Percentiles rank a stretch among this genome's conserved stretches.
These are phyloP conservation scores for Drosophila longiperda DNA, from an alignment of 2,888 invertebrate species.

Conservation along the genomic window DNA sequence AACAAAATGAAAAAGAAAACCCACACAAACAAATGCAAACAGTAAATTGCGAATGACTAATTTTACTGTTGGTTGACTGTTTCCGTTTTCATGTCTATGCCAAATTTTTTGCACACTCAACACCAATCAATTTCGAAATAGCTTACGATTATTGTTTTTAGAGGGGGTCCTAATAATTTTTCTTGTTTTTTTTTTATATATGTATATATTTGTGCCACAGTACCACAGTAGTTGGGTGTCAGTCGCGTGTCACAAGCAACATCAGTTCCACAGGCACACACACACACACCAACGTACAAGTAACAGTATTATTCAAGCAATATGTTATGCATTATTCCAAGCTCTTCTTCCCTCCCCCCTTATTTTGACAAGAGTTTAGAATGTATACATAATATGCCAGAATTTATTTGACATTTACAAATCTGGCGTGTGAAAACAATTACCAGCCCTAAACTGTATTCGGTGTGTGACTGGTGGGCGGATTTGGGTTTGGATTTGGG, in stretches of 20 bases:
- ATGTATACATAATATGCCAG: slow-evolving; percentile 60
- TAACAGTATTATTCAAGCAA: slow-evolving; percentile 8
- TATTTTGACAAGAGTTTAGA: neutral
- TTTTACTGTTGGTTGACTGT: slow-evolving; percentile 27
- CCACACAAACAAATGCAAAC: slow-evolving; percentile 11
- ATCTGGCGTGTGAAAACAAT: slow-evolving; percentile 77
- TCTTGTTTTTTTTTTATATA: neutral
- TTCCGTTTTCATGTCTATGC: slow-evolving; percentile 62
- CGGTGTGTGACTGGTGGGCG: neutral
- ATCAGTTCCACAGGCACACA: slow-evolving; percentile 29
- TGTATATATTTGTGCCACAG: slow-evolving; percentile 3
- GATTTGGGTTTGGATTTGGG: neutral
- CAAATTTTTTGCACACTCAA: slow-evolving; percentile 71
- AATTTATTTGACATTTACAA: slow-evolving; percentile 72
- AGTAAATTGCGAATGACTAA: slow-evolving; percentile 21
- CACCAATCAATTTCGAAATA: slow-evolving; percentile 72
- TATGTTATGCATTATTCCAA: slow-evolving; percentile 36
- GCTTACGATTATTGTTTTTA: slow-evolving; percentile 74
- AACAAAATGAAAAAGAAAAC: slow-evolving; percentile 16
- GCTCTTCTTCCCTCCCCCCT: slow-evolving; percentile 5
- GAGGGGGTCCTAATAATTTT: slow-evolving; percentile 14
- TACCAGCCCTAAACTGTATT: slow-evolving; percentile 49
- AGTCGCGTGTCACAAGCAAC: slow-evolving; percentile 63
- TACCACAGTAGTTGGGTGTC: slow-evolving; percentile 43
- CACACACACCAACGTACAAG: neutral